Percentiles rank a stretch among this genome's conserved stretches.
These are phyloP conservation scores for Macroglossus sobrinus DNA, from an alignment of 2,113 vertebrate genomes.

Conservation along the genomic window DNA sequence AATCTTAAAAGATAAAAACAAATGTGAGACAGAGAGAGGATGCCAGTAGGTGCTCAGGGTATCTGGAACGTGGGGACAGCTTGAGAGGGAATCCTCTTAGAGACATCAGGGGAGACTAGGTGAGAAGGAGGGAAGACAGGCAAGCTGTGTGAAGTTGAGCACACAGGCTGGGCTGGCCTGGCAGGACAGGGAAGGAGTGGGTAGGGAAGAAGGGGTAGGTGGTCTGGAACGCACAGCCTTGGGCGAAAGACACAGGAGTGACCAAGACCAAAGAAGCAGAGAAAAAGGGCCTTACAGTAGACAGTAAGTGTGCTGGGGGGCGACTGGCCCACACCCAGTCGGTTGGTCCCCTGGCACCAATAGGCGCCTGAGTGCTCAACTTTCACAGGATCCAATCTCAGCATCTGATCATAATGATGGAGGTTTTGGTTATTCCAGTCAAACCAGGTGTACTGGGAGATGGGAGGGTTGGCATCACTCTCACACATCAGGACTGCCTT, in stretches of 20 bases:
- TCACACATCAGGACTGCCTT: conserved; percentile 32
- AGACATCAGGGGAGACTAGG: neutral
- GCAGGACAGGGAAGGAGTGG: neutral
- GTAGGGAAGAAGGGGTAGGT: too few relatives aligned
- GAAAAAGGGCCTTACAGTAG: conserved; percentile 35
- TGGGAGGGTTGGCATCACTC: conserved; percentile 49
- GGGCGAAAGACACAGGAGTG: neutral
- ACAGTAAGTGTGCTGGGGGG: conserved; percentile 28
- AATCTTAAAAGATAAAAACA: neutral
- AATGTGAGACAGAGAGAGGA: neutral
- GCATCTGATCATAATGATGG: neutral
- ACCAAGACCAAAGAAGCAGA: neutral
- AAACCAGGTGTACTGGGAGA: conserved; percentile 47
- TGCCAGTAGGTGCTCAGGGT: neutral
- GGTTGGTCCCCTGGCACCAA: conserved; percentile 77
- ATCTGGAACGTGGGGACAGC: neutral
- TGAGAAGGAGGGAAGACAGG: neutral
- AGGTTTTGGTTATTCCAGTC: conserved; percentile 46
- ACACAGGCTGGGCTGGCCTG: neutral
- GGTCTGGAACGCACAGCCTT: neutral
- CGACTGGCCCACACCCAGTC: neutral
- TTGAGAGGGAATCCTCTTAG: neutral
- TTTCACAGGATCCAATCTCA: conserved; percentile 84
- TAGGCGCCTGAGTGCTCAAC: conserved; percentile 87
- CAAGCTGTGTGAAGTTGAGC: neutral